Evolutionary conservation across 2,888 invertebrate genomes (phyloP), one percentile per base, ranked within the genome.

Genomic region (Masnerella sp.): DNA sequence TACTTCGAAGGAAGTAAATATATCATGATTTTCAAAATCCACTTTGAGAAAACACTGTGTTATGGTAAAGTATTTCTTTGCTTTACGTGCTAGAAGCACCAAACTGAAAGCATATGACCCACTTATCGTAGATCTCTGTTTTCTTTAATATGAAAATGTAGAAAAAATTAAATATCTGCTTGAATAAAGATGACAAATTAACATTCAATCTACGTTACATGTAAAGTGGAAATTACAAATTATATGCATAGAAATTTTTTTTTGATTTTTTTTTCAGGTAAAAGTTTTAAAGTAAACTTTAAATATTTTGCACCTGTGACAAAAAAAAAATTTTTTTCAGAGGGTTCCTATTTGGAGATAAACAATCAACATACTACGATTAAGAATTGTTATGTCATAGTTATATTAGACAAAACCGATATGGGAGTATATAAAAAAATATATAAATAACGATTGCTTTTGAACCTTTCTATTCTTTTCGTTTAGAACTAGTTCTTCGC

Each of bases 101-200:
- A 67, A 73, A 73, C 67, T 61, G 67, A 62, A 47, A 61, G 67
- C 61, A 54, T 47, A 67, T 73, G 65, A 73, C 72, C 67, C 64
- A 61, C 72, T 65, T 72, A 65, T 67, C 65, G 54, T 59, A 54
- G 54, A 72, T 72, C 61, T 67, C 65, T 58, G 52, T 72, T 59
- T 71, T 43, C 52, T 54, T 43, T 59, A 43, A 56, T 65, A 51
- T 54, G 51, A 65, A 71, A 71, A 72, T n/a, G n/a, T 65, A 67
- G 58, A 61, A 54, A 65, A 67, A 61, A 72, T 72, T 72, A 61
- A 67, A 61, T 36, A 67, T 47, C 52, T 59, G 36, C 52, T 68
- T 36, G 52, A 68, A 67, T 28, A 42, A 43, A 49, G 42, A 51
- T 34, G 58, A 58, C 67, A 67, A 67, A 67, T 47, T 58, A 51